Percentiles rank a stretch among this genome's conserved stretches.
phyloP scores from a whole-genome alignment of 2,888 invertebrate genomes.

The Reticulitermes lucifugus region DNA sequence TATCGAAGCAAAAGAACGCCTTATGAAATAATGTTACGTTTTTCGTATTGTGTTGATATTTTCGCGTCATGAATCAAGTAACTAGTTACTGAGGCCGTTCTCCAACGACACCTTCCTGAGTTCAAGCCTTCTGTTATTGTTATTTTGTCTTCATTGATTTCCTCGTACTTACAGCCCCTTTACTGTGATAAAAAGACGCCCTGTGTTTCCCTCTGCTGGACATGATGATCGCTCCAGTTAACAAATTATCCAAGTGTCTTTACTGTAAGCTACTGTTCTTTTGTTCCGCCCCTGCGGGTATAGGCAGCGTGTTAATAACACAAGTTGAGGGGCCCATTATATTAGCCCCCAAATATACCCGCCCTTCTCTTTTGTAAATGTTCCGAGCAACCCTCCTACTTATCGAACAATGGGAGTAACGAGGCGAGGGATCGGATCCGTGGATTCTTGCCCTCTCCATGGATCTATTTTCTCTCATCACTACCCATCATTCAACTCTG shows the following conservation, averaged over 20 bases:
- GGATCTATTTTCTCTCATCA: constrained; percentile 21
- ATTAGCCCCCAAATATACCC: neutral
- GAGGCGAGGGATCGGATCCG: constrained; percentile 36
- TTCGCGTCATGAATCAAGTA: too few species aligned
- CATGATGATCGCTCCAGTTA: constrained; percentile 42
- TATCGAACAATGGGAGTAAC: constrained; percentile 48
- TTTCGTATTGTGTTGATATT: too few species aligned
- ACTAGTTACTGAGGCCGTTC: neutral
- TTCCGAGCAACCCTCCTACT: constrained; percentile 38
- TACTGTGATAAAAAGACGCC: constrained; percentile 1
- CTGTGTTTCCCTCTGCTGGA: neutral
- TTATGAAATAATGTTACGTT: too few species aligned
- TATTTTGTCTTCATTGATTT: neutral
- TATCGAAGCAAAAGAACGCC: too few species aligned
- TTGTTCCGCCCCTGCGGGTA: constrained; percentile 11
- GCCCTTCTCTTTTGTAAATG: neutral
- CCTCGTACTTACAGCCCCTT: neutral
- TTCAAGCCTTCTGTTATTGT: constrained; percentile 1
- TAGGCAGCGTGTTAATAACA: constrained; percentile 49
- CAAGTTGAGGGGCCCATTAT: constrained; percentile 43
- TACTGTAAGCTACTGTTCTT: constrained; percentile 31
- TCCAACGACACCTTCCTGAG: neutral
- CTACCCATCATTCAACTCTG: constrained; percentile 25
- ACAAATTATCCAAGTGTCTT: constrained; percentile 41
- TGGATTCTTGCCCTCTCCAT: constrained; percentile 27